phyloP scores from a whole-genome alignment of 2,797 vertebrate genomes.

The Choloepus didactylus region DNA sequence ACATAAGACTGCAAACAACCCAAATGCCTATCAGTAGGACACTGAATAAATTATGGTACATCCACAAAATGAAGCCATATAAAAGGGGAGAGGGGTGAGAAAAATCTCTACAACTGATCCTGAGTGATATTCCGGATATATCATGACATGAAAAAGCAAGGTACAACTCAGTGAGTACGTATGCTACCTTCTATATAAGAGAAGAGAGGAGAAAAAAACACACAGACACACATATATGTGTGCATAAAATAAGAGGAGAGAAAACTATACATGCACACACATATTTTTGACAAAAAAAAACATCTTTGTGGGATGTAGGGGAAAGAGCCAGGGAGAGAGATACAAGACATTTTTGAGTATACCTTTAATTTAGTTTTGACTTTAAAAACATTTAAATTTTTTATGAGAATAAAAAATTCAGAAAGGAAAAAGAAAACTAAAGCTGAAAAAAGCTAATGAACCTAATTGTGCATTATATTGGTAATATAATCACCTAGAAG shows the following conservation, averaged over 20 bases:
- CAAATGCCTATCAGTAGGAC: background rate
- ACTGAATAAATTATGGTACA: background rate
- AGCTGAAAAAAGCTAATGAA: background rate
- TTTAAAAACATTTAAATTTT: background rate
- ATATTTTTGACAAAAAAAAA: background rate
- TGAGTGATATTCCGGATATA: background rate
- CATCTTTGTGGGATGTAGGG: background rate
- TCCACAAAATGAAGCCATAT: background rate
- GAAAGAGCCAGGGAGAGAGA: background rate
- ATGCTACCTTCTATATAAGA: background rate
- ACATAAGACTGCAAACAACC: background rate
- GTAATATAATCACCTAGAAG: background rate
- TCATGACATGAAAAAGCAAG: background rate
- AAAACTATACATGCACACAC: background rate
- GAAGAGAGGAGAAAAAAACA: background rate
- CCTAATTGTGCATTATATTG: conserved; percentile 7
- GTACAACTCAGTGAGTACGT: background rate
- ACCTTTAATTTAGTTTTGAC: conserved; percentile 3
- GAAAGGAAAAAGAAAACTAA: background rate
- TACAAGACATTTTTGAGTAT: background rate
- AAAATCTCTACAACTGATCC: background rate
- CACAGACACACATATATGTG: background rate
- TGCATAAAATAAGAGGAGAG: background rate
- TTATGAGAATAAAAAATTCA: background rate
- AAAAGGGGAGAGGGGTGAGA: background rate